Conservation (phyloP, 2,888 invertebrate species). For the Dysmachus trigonus region DNA sequence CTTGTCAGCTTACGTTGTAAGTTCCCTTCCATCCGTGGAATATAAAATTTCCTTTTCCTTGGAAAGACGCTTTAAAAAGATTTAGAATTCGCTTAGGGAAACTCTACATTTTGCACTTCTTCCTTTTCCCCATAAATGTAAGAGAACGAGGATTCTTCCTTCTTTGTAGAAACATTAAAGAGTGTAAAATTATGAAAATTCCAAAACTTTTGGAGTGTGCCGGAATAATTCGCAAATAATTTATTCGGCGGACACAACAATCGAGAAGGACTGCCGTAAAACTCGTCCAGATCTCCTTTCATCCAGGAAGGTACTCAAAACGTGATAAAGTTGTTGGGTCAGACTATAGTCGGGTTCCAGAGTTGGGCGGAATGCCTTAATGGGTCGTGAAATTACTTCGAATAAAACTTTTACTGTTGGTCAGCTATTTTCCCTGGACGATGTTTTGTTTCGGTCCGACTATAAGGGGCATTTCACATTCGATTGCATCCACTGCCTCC, state of each 20-base stretch:
- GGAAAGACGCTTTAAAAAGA: neutral
- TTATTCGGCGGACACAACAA: neutral
- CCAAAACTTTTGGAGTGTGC: neutral
- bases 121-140: neutral
- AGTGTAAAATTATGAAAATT: neutral
- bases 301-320: slow-evolving; percentile 15
- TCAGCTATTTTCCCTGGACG: neutral
- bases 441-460: neutral
- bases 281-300: slow-evolving; percentile 3
- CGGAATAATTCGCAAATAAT: neutral
- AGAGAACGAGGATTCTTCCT: neutral
- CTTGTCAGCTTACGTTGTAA: neutral
- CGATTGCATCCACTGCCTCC: neutral
- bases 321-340: neutral
- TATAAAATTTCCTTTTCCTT: neutral
- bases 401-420: slow-evolving; percentile 11
- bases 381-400: slow-evolving; percentile 32
- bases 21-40: neutral
- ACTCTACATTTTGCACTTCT: neutral
- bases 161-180: neutral
- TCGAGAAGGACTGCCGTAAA: neutral
- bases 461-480: neutral
- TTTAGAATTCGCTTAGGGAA: neutral
- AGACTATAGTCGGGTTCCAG: neutral
- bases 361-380: neutral